These are phyloP conservation scores for Rhagologus leucostigma DNA, from an alignment of 2,113 vertebrate genomes.

Conservation along the genomic window DNA sequence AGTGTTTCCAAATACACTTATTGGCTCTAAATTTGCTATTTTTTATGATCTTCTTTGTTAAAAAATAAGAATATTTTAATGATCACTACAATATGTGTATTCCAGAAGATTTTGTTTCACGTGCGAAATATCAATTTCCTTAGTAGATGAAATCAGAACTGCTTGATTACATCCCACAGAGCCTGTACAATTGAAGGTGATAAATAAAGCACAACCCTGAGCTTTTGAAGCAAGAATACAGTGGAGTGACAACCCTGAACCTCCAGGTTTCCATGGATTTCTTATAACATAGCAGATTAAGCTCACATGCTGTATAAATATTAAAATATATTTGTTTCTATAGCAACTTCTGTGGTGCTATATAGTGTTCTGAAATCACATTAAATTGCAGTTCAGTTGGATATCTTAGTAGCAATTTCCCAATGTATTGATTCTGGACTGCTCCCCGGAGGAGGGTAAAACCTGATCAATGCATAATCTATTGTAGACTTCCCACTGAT, in stretches of 20 bases:
- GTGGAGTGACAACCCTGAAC: neutral
- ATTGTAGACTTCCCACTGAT: neutral
- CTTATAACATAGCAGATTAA: neutral
- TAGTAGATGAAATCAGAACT: neutral
- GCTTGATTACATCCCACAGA: neutral
- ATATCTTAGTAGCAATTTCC: neutral
- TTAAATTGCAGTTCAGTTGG: neutral
- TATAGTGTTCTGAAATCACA: neutral
- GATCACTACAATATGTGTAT: neutral
- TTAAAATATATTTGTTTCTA: constrained; percentile 20
- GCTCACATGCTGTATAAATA: neutral
- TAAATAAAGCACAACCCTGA: neutral
- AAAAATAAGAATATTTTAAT: neutral
- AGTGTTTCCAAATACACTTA: neutral
- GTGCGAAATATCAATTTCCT: neutral
- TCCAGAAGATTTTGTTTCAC: neutral
- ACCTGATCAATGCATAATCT: neutral
- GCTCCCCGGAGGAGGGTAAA: neutral
- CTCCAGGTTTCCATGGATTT: neutral
- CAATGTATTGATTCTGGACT: neutral
- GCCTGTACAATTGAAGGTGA: neutral
- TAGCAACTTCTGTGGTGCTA: neutral
- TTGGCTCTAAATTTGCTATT: neutral
- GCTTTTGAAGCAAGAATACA: neutral
- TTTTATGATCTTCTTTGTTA: neutral